Conservation (phyloP, 2,113 vertebrate species). For the Arenaria interpres region DNA sequence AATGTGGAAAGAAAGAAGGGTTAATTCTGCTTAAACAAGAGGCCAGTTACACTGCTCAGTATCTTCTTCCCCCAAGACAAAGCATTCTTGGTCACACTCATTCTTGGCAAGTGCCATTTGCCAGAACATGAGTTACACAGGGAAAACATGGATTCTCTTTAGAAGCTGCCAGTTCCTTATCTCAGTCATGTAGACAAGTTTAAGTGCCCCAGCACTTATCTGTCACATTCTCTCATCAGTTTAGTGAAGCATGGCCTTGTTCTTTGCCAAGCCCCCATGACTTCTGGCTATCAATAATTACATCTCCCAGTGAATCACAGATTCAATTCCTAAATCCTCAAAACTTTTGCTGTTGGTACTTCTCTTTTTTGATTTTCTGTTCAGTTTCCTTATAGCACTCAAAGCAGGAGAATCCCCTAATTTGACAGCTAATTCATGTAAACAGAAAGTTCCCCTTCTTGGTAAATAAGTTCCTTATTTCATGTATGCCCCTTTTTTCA, state of each 20-base stretch:
- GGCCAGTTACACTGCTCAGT: background rate
- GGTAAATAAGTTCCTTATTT: constrained; percentile 35
- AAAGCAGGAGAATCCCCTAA: background rate
- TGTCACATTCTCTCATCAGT: background rate
- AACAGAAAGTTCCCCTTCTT: constrained; percentile 31
- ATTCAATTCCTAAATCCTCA: background rate
- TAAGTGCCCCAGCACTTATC: background rate
- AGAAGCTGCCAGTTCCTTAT: background rate
- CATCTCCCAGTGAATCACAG: background rate
- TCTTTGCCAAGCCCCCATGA: background rate
- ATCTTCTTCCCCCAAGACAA: background rate
- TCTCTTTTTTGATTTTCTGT: background rate
- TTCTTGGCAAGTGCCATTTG: background rate
- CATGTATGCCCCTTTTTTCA: background rate
- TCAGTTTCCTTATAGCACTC: background rate
- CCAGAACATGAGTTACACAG: background rate
- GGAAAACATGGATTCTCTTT: background rate
- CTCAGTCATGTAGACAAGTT: background rate
- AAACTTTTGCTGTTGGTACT: background rate
- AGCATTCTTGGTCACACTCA: background rate
- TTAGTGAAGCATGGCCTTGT: background rate
- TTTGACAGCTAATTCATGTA: background rate
- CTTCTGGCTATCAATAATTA: background rate
- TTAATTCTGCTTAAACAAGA: background rate
- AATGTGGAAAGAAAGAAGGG: background rate